A percentile compares a stretch with the other conserved stretches of the same genome.
Conservation (phyloP, 2,888 invertebrate species). For the Stenodera caucasica region DNA sequence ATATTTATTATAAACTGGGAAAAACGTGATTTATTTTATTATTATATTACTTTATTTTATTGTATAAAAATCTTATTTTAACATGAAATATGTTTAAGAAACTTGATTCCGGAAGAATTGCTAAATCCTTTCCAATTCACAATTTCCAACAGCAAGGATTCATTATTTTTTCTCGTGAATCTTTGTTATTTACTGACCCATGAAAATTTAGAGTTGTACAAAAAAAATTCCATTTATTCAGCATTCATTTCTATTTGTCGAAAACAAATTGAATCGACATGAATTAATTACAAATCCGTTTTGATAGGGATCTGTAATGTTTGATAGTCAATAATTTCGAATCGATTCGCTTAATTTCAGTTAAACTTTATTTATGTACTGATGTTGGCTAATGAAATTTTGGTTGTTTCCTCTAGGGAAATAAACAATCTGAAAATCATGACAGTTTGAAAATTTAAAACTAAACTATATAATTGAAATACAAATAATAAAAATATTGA, state of each 20-base stretch:
- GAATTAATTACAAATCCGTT: neutral
- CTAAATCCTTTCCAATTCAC: neutral
- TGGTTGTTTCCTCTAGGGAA: neutral
- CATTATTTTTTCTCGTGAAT: neutral
- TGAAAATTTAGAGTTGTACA: too few species aligned
- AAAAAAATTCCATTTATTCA: too few species aligned
- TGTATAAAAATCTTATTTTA: constrained; percentile 5
- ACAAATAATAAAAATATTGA: too few species aligned
- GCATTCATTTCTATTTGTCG: too few species aligned
- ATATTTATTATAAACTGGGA: constrained; percentile 8
- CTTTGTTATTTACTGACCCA: neutral
- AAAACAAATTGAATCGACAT: neutral
- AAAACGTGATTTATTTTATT: constrained; percentile 6
- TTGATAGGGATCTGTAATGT: neutral
- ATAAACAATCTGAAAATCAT: neutral
- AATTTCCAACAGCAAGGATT: neutral
- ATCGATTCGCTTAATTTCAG: too few species aligned
- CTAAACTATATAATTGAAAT: too few species aligned
- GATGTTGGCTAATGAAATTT: constrained; percentile 7
- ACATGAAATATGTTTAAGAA: neutral
- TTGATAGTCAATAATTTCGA: constrained; percentile 7
- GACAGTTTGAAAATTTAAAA: neutral
- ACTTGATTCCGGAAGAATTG: neutral
- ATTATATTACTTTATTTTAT: too few species aligned
- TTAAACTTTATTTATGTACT: constrained; percentile 1